phyloP scores from a whole-genome alignment of 37 sponge, comb jelly and placozoan species.

The Diacarnus erythraeanus region DNA sequence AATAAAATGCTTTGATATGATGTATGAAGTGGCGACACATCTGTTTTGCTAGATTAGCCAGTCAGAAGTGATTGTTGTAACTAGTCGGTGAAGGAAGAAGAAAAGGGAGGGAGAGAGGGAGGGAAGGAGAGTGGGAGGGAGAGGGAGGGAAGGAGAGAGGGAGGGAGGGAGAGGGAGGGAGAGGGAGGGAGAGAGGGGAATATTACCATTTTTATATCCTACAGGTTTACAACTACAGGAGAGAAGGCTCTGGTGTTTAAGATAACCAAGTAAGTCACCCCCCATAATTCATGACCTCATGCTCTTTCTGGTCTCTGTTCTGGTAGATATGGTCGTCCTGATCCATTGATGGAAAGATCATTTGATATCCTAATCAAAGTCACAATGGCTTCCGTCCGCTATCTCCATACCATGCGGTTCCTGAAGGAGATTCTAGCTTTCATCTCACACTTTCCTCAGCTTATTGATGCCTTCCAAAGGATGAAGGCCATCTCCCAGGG shows the following conservation, averaged over 20 bases:
- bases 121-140: too few relatives aligned
- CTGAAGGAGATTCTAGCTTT: slow-evolving; percentile 93
- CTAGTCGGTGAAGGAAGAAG: too few relatives aligned
- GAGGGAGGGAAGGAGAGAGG: too few relatives aligned
- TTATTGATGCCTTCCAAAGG: slow-evolving; percentile 92
- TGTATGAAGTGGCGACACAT: too few relatives aligned
- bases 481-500: slow-evolving; percentile 88
- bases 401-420: slow-evolving; percentile 98
- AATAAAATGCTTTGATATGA: too few relatives aligned
- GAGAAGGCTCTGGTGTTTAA: slow-evolving; percentile 80
- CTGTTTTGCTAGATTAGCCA: too few relatives aligned
- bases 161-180: too few relatives aligned
- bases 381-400: slow-evolving; percentile 80
- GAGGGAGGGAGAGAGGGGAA: too few relatives aligned
- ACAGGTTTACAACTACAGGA: slow-evolving; percentile 85
- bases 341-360: slow-evolving; percentile 63
- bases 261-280: slow-evolving; percentile 70
- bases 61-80: too few relatives aligned
- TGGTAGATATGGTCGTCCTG: slow-evolving; percentile 85
- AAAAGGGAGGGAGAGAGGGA: too few relatives aligned
- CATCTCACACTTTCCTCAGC: slow-evolving; percentile 90
- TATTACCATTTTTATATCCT: background rate
- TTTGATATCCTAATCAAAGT: slow-evolving; percentile 83
- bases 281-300: background rate
- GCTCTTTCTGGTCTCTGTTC: background rate